Evolutionary conservation across 2,888 invertebrate genomes (phyloP).

Genomic region (Drosophila robusta): DNA sequence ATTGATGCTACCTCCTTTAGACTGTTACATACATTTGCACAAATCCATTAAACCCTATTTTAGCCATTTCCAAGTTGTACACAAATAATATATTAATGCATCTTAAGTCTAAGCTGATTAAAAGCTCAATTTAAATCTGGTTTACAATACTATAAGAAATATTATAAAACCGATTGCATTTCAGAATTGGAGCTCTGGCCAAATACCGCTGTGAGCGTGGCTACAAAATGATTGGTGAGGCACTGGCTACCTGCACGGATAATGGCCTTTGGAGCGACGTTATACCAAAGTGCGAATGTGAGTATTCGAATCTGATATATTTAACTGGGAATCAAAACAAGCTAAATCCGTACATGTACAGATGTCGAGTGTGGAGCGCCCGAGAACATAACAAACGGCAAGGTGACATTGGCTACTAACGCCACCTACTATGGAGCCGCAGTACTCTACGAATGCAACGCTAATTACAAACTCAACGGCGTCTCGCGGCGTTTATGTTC

Average conservation of each 20-base stretch:
- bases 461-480: conserved; percentile 92
- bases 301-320: conserved; percentile 82
- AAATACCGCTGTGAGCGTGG: conserved; percentile 96
- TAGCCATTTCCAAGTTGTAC: too few relatives aligned
- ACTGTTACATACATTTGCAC: too few relatives aligned
- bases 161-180: neutral
- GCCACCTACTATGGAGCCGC: conserved; percentile 95
- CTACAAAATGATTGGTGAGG: conserved; percentile 94
- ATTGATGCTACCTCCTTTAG: too few relatives aligned
- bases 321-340: neutral
- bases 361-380: conserved; percentile 95
- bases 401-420: conserved; percentile 92
- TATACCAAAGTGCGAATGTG: conserved; percentile 93
- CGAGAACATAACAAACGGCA: conserved; percentile 89
- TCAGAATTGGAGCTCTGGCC: conserved; percentile 91
- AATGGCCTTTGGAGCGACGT: conserved; percentile 94
- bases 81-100: neutral
- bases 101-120: neutral
- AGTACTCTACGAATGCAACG: conserved; percentile 93
- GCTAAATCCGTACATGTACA: conserved; percentile 73
- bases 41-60: too few relatives aligned
- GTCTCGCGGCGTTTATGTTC: conserved; percentile 93
- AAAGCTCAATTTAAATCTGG: neutral
- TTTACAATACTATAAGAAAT: neutral
- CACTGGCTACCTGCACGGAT: conserved; percentile 93